Base-by-base conservation (phyloP, 1,140 invertebrate genomes). In the Ectropis grisescens region DNA sequence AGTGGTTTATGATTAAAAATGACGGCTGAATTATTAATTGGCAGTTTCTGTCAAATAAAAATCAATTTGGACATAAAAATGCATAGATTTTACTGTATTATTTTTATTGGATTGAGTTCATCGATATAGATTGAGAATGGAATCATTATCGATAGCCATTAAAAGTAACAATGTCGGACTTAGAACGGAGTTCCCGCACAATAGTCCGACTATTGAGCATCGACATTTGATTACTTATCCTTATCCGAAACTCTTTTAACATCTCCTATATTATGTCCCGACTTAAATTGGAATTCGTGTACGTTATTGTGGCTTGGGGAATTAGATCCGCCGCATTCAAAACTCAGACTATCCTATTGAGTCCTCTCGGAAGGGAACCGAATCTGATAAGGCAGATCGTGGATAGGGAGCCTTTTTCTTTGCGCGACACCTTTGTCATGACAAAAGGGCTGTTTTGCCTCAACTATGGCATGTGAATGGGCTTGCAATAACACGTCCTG, bases 351-450 rank as follows among this genome's bases (percentile, higher is more conserved):
- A 58, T 64, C 59, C 55, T 70, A 74, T 74, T 75, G 75, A 80
- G 75, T 71, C 57, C 66, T 69, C 52, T 72, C 66, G 75, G 68
- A 80, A 80, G 75, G 75, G 75, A 74, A 75, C 66, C 56, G 64
- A 54, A 80, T 80, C 75, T 72, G 75, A 80, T 80, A 80, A 80
- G 75, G 69, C 46, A 69, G 70, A 76, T 76, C 69, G 65, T 56
- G 58, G 71, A 80, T 80, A 80, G 58, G 67, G 59, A 56, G 61
- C 70, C 70, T 74, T 79, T 79, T 79, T 76, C 70, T 75, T 80
- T 66, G 56, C 61, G 68, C 71, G 75, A 76, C 75, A 80, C 71
- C 69, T 80, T 80, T 80, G 75, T 76, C 71, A 70, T 70, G 59
- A 81, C 72, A 81, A 81, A 81, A 52, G 70, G 60, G 49, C 69